Evolutionary conservation across 2,888 invertebrate genomes (phyloP).

Genomic region (Arrhopalites spinosus): DNA sequence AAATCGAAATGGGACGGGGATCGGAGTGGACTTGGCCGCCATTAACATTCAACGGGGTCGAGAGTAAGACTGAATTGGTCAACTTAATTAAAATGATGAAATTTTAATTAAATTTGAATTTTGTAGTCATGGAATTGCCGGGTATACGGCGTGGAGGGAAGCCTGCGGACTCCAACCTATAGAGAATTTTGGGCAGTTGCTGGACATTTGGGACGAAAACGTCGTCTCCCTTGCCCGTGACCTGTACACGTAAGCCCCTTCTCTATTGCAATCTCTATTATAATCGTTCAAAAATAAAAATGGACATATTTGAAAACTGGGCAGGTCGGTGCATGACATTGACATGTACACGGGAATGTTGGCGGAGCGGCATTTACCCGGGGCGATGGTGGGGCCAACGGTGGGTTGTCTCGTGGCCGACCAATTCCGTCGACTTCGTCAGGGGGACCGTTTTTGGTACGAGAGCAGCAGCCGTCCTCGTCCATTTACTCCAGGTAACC

Average conservation of each 20-base stretch:
- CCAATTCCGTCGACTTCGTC: slow-evolving; percentile 80
- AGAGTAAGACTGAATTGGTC: slow-evolving; percentile 60
- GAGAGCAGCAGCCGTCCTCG: slow-evolving; percentile 87
- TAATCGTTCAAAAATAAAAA: too few relatives aligned
- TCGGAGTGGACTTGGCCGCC: slow-evolving; percentile 64
- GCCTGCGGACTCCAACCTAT: slow-evolving; percentile 62
- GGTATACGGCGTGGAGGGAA: slow-evolving; percentile 63
- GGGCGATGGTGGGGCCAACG: slow-evolving; percentile 84
- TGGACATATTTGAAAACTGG: background rate
- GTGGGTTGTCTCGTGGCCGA: slow-evolving; percentile 80
- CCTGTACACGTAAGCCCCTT: slow-evolving; percentile 67
- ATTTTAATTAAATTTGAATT: background rate
- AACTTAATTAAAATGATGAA: background rate
- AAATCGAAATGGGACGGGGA: slow-evolving; percentile 59
- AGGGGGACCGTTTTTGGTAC: slow-evolving; percentile 93
- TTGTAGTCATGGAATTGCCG: slow-evolving; percentile 58
- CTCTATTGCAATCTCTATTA: too few relatives aligned
- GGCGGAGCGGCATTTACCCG: slow-evolving; percentile 77
- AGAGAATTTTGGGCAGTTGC: slow-evolving; percentile 61
- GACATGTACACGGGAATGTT: slow-evolving; percentile 84
- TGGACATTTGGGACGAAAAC: slow-evolving; percentile 62
- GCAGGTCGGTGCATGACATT: slow-evolving; percentile 71
- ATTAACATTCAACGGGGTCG: slow-evolving; percentile 66
- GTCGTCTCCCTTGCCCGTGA: slow-evolving; percentile 69
- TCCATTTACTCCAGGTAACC: slow-evolving; percentile 67